These are phyloP conservation scores for Drosophila anomalipes DNA, from an alignment of 2,888 invertebrate genomes.

Conservation along the genomic window DNA sequence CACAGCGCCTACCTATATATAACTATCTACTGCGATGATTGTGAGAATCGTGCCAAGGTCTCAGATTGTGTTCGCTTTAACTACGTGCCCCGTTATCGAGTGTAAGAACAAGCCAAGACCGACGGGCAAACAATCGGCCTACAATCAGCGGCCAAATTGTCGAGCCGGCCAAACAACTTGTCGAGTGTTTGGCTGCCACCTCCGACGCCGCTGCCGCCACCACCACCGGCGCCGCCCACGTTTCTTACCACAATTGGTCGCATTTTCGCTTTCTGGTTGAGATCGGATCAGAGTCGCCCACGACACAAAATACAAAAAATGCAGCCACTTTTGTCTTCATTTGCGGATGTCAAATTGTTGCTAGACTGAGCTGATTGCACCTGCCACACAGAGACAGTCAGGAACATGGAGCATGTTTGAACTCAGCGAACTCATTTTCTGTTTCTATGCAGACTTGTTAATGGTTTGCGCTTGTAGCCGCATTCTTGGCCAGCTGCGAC, in stretches of 20 bases:
- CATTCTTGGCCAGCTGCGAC: constrained; percentile 58
- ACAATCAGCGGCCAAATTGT: constrained; percentile 55
- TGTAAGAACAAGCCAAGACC: constrained; percentile 31
- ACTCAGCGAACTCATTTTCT: constrained; percentile 19
- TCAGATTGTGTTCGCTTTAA: constrained; percentile 70
- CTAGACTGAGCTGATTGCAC: constrained; percentile 29
- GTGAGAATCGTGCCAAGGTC: constrained; percentile 78
- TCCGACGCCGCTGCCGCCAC: constrained; percentile 10
- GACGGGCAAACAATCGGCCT: constrained; percentile 54
- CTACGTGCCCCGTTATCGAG: constrained; percentile 73
- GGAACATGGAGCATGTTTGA: constrained; percentile 7
- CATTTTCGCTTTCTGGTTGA: constrained; percentile 61
- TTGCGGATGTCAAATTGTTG: constrained; percentile 23
- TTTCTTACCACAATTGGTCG: constrained; percentile 45
- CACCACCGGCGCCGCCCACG: constrained; percentile 25
- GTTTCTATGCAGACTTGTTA: constrained; percentile 46
- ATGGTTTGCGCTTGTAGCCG: constrained; percentile 35
- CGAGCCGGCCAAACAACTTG: constrained; percentile 66
- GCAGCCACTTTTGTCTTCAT: constrained; percentile 35
- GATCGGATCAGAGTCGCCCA: constrained; percentile 33
- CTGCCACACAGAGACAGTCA: constrained; percentile 17
- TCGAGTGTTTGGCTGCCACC: constrained; percentile 26
- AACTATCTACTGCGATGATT: constrained; percentile 34
- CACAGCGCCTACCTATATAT: constrained; percentile 36
- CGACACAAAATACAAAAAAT: constrained; percentile 29